Evolutionary conservation across 2,888 invertebrate species (phyloP).

Genomic region (Vandiemenella viatica): DNA sequence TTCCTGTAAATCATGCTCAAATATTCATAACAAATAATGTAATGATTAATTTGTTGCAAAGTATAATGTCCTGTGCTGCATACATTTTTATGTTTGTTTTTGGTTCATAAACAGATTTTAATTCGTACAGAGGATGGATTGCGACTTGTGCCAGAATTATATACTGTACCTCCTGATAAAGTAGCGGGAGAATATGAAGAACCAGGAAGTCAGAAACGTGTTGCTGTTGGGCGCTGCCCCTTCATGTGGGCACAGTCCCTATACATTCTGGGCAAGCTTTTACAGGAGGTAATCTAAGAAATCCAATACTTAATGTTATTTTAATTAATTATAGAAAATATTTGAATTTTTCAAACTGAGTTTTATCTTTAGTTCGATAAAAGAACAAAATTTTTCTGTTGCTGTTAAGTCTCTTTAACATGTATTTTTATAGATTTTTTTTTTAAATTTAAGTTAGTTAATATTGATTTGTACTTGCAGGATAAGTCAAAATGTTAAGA

Average conservation of each 20-base stretch:
- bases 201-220: conserved; percentile 79
- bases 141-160: conserved; percentile 81
- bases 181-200: conserved; percentile 75
- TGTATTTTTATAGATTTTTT: neutral
- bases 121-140: conserved; percentile 77
- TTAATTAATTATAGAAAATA: neutral
- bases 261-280: conserved; percentile 82
- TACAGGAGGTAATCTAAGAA: conserved; percentile 61
- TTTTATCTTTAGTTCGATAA: no score
- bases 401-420: no score
- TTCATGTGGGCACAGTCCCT: conserved; percentile 98
- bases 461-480: no score
- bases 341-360: no score
- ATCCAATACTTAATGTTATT: conserved; percentile 1
- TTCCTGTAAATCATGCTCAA: no score
- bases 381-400: no score
- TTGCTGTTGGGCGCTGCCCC: conserved; percentile 78
- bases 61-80: neutral
- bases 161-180: conserved; percentile 69
- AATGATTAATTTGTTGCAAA: no score
- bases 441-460: no score
- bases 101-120: conserved; percentile 38
- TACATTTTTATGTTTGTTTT: conserved; percentile 1
- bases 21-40: no score
- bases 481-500: no score